phyloP scores from a whole-genome alignment of 2,797 vertebrate species.

The Tarsius wallacei region DNA sequence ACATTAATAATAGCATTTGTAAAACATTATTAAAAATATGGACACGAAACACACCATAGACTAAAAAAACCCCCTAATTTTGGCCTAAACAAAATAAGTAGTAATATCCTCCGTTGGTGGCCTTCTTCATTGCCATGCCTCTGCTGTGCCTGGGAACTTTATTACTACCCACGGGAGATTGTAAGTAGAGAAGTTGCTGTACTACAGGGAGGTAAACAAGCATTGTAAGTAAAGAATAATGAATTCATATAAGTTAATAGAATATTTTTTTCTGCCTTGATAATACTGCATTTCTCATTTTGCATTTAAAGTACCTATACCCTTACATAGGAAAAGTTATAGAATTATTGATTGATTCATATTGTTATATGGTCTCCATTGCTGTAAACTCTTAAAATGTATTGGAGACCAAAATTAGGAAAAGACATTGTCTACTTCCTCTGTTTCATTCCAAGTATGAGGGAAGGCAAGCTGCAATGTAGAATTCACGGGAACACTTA shows the following conservation, averaged over 20 bases:
- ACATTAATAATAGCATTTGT: constrained; percentile 56
- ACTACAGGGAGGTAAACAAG: not conserved
- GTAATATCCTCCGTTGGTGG: constrained; percentile 23
- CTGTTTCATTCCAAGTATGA: constrained; percentile 33
- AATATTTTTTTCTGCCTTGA: not conserved
- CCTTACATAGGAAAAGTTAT: constrained; percentile 29
- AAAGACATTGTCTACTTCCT: not conserved
- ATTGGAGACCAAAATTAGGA: constrained; percentile 28
- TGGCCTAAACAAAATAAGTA: constrained; percentile 27
- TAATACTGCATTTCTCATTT: constrained; percentile 36
- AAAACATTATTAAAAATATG: constrained; percentile 58
- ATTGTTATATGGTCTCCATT: not conserved
- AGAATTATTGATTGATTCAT: not conserved
- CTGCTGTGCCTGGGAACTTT: constrained; percentile 1
- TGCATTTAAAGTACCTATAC: constrained; percentile 27
- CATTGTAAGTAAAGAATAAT: constrained; percentile 20
- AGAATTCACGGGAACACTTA: constrained; percentile 14
- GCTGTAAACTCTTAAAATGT: constrained; percentile 4
- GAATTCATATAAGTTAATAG: constrained; percentile 37
- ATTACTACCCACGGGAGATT: not conserved
- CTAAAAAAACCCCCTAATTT: not conserved
- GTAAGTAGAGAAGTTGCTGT: constrained; percentile 33
- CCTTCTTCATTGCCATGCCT: constrained; percentile 28
- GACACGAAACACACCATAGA: not conserved
- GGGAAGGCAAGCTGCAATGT: not conserved